Conservation (phyloP, 2,113 vertebrate genomes). For the Myocastor coypus region DNA sequence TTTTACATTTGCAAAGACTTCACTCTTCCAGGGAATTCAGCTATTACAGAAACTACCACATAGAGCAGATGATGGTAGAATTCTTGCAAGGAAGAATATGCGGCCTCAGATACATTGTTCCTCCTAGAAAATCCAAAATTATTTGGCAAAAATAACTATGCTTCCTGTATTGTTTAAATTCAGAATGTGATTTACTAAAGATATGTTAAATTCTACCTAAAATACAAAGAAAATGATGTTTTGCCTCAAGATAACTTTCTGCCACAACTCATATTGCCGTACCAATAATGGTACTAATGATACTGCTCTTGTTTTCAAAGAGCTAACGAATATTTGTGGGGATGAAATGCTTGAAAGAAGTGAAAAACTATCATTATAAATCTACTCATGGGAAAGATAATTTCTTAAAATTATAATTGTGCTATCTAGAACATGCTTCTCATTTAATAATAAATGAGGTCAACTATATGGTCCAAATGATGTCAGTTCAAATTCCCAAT, state of each 20-base stretch:
- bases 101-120: background rate
- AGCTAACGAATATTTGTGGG: conserved; percentile 19
- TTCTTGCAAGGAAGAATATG: background rate
- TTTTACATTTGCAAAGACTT: background rate
- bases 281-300: background rate
- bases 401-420: background rate
- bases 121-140: background rate
- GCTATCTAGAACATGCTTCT: background rate
- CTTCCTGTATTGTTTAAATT: conserved; percentile 6
- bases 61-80: background rate
- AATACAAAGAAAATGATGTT: background rate
- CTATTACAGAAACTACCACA: background rate
- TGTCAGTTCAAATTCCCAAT: background rate
- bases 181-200: background rate
- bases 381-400: conserved; percentile 16
- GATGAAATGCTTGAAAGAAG: background rate
- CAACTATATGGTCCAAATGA: background rate
- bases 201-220: background rate
- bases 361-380: background rate
- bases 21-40: background rate
- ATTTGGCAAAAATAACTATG: background rate
- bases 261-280: background rate
- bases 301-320: conserved; percentile 5
- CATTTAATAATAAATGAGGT: conserved; percentile 40
- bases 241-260: conserved; percentile 14